Percentiles rank a stretch among this genome's conserved stretches.
phyloP scores from a whole-genome alignment of 2,113 vertebrate species.

The Xerus inauris region DNA sequence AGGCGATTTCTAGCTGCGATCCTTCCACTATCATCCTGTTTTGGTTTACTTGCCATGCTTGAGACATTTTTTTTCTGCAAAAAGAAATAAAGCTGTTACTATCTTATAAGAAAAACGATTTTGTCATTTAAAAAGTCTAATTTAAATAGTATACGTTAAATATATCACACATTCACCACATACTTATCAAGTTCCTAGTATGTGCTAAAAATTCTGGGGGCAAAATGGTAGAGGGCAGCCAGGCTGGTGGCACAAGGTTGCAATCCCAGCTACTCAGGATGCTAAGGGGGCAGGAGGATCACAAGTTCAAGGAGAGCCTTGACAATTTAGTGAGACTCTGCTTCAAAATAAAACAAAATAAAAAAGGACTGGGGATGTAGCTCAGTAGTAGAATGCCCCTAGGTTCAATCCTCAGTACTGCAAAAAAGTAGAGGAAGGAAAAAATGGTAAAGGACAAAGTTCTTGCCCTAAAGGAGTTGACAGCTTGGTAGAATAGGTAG shows the following conservation, averaged over 20 bases:
- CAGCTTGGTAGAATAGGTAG: neutral
- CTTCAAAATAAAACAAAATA: too few species aligned
- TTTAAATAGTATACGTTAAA: neutral
- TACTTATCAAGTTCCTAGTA: neutral
- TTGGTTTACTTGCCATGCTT: conserved; percentile 77
- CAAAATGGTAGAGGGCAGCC: neutral
- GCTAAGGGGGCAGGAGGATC: too few species aligned
- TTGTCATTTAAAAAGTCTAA: too few species aligned
- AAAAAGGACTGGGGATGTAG: too few species aligned
- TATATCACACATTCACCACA: neutral
- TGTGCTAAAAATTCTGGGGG: neutral
- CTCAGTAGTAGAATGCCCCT: too few species aligned
- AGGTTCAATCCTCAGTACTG: too few species aligned
- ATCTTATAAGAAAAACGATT: neutral
- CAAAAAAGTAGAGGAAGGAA: too few species aligned
- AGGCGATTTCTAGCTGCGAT: conserved; percentile 90
- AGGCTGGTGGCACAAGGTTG: too few species aligned
- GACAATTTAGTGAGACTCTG: too few species aligned
- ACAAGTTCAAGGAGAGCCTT: too few species aligned
- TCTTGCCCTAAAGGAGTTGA: neutral
- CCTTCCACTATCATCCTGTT: conserved; percentile 78
- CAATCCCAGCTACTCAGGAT: too few species aligned
- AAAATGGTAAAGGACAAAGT: neutral
- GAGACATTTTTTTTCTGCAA: conserved; percentile 88
- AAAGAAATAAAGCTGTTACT: conserved; percentile 33